These are phyloP conservation scores for Xylota segnis DNA, from an alignment of 2,888 invertebrate genomes.

Conservation along the genomic window DNA sequence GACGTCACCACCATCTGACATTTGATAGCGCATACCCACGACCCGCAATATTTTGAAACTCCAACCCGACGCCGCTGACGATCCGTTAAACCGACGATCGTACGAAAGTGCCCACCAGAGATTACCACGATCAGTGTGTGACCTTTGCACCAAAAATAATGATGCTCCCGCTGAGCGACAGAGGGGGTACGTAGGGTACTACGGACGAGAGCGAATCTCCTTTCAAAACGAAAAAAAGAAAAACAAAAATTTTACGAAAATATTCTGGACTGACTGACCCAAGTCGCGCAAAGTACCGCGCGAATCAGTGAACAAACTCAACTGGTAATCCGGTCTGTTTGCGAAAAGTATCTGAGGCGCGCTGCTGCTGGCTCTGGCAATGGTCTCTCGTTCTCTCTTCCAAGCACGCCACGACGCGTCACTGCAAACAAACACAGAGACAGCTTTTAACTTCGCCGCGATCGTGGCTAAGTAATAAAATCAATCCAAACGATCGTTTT, in stretches of 20 bases:
- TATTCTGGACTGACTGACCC: constrained; percentile 33
- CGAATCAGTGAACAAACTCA: constrained; percentile 68
- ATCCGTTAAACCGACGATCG: constrained; percentile 21
- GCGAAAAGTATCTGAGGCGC: constrained; percentile 69
- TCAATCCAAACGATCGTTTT: constrained; percentile 49
- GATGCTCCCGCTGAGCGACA: not conserved
- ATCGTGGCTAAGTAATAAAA: constrained; percentile 57
- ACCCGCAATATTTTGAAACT: not conserved
- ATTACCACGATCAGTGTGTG: constrained; percentile 35
- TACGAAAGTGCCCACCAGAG: constrained; percentile 3
- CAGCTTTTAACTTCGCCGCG: constrained; percentile 59
- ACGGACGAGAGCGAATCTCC: constrained; percentile 1
- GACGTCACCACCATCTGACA: constrained; percentile 36
- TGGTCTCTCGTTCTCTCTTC: constrained; percentile 43
- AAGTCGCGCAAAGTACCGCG: constrained; percentile 58
- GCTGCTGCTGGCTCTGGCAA: constrained; percentile 35
- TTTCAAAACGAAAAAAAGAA: not conserved
- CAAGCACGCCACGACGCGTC: constrained; percentile 31
- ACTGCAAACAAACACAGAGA: constrained; percentile 39
- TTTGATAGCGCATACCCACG: constrained; percentile 10
- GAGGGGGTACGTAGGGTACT: not conserved
- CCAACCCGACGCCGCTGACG: not conserved
- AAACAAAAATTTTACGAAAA: constrained; percentile 10
- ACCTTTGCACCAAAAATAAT: constrained; percentile 50
- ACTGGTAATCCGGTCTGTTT: constrained; percentile 69